Base-by-base conservation (phyloP, 2,113 vertebrate species). In the Eulacestoma nigropectus region DNA sequence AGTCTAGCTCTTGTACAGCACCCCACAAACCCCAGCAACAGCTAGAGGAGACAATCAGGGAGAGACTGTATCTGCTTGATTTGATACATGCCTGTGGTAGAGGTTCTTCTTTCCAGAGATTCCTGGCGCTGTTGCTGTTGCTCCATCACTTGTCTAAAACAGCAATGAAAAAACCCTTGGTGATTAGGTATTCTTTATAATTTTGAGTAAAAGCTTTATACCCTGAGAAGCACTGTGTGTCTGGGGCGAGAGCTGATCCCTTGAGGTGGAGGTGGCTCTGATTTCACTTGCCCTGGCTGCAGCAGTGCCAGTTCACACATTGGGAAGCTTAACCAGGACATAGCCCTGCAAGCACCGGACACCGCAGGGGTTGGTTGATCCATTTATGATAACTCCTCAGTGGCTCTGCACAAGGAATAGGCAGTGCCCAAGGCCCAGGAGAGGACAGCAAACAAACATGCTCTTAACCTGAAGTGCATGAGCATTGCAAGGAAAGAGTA, bases 81-180 rank as follows among this genome's bases (percentile, higher is more conserved):
- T 85, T 74, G 69, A 94, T 94, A 85, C 97, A 5, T 98, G 99
- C 99, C 99, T 99, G 99, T 98, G 93, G 99, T 99, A 18, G 99
- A 99, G 20, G 98, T 98, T 77, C 99, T 98, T 94, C 99, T 98
- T 97, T 99, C 99, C 90, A 99, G 98, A 95, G 99, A 99, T 95
- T 99, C 99, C 93, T 99, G 99, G 95, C 98, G 98, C 67, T 98
- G 99, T 87, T 97, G 97, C 92, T 97, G 97, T 92, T 99, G 99
- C 96, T 99, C 99, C 99, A 99, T 99, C 98, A 99, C 98, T 98
- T 99, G 99, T 98, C 99, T 99, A 95, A 35, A 97, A 97, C 11
- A 90, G 59, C 62, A 93, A 74, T 30, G 50, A 74, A 93, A 95
- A 91, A 72, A 13, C 3, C 13, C 55, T 49, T 3, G 1, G 56